Evolutionary conservation across 2,797 vertebrate species (phyloP).

Genomic region (Menidia menidia): DNA sequence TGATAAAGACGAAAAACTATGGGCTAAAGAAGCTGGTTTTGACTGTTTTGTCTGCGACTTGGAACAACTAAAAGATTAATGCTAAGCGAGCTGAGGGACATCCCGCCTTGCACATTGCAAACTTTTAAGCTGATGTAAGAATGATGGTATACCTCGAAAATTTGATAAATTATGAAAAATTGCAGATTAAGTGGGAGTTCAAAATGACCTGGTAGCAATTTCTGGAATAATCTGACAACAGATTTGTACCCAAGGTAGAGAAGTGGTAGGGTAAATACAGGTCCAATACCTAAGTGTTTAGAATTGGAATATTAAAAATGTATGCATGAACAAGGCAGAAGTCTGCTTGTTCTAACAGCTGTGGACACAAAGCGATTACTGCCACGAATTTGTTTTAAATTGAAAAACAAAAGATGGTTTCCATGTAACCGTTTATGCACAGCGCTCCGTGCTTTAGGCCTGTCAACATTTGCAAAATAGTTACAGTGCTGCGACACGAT

Average conservation of each 20-base stretch:
- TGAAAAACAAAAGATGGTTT: background rate
- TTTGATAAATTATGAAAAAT: background rate
- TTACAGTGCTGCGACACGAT: background rate
- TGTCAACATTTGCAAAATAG: background rate
- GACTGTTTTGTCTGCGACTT: background rate
- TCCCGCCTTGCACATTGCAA: background rate
- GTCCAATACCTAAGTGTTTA: conserved; percentile 28
- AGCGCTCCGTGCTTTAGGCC: background rate
- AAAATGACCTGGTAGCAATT: background rate
- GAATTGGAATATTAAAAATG: conserved; percentile 51
- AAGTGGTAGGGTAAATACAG: background rate
- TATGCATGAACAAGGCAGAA: conserved; percentile 18
- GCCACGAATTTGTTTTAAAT: background rate
- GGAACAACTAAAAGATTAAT: background rate
- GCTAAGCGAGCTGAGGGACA: background rate
- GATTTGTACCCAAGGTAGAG: background rate
- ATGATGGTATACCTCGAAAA: background rate
- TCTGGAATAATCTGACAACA: background rate
- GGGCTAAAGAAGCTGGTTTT: too few species aligned
- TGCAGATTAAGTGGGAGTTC: background rate
- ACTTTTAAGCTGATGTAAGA: background rate
- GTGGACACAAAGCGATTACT: conserved; percentile 4
- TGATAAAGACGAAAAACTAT: too few species aligned
- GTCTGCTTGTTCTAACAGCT: conserved; percentile 17
- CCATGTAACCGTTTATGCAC: background rate